Base-by-base conservation (phyloP, 2,113 vertebrate genomes). In the Pontoporia blainvillei region DNA sequence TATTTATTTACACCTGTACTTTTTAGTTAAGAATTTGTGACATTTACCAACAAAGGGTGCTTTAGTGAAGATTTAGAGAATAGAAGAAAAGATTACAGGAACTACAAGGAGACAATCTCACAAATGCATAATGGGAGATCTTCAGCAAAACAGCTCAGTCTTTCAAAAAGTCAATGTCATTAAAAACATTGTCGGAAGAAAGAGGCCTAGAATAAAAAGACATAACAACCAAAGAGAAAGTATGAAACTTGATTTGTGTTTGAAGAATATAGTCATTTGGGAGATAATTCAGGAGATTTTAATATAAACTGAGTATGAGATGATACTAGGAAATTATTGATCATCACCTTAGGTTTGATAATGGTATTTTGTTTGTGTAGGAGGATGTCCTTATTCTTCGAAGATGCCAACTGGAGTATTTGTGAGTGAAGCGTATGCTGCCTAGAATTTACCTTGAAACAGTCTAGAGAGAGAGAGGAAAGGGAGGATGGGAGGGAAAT, bases 1-100 rank as follows among this genome's bases (percentile, higher is more conserved):
- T 81, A n/a, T 67, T 88, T 91, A 49, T 52, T 52, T 67, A 64
- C 2, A 93, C 9, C 3, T 69, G 7, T 64, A 44, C 25, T 71
- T 91, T 82, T 85, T 64, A 44, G 57, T 83, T 87, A 86, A 46
- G 75, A 86, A 90, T 92, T 73, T 94, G 78, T 66, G 69, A 78
- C 62, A 72, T 52, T 93, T 64, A 89, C 62, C 49, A 94, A 91
- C 29, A 64, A 85, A 78, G 5, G 0, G 57, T 79, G 20, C 31
- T 41, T 41, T 73, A 3, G 27, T 67, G 36, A 34, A 84, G 71
- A 79, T 64, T 85, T 76, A 39, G 59, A 20, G 49, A 39, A 34
- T 36, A 54, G 46, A 94, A 36, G 20, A 46, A 81, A 90, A 92
- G 9, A 57, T 34, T 69, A 31, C 49, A 76, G 31, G 49, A 85